Percentiles rank a stretch among this genome's conserved stretches.
Evolutionary conservation across 2,113 vertebrate species (phyloP).

Genomic region (Python bivittatus): DNA sequence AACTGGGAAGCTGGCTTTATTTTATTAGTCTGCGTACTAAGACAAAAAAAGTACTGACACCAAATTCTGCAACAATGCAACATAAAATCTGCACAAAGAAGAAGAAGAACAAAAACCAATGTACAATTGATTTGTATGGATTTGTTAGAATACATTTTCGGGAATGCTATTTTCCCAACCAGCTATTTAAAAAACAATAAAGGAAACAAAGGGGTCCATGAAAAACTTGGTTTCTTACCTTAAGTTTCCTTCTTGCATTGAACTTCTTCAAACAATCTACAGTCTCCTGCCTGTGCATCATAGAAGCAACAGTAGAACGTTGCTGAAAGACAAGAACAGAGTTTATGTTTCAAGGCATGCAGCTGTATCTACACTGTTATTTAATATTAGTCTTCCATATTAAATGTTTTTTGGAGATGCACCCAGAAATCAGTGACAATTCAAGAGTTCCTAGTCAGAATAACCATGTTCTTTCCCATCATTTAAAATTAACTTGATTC

Average conservation of each 20-base stretch:
- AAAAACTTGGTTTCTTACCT: slow-evolving; percentile 74
- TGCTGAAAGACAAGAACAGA: slow-evolving; percentile 76
- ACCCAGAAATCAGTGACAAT: neutral
- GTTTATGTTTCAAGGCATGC: neutral
- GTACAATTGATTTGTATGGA: neutral
- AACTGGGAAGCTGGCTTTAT: neutral
- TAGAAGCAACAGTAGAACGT: slow-evolving; percentile 97
- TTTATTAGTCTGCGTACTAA: neutral
- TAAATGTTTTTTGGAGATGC: neutral
- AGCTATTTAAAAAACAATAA: neutral
- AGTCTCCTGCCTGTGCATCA: slow-evolving; percentile 99
- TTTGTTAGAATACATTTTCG: neutral
- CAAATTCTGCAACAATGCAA: neutral
- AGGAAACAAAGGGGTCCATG: neutral
- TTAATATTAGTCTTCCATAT: neutral
- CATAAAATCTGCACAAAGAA: neutral
- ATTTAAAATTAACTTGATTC: neutral
- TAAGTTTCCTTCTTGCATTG: slow-evolving; percentile 94
- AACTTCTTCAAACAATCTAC: slow-evolving; percentile 99
- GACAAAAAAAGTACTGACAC: neutral
- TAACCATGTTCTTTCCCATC: neutral
- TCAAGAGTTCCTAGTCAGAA: neutral
- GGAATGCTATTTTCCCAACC: neutral
- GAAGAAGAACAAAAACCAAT: neutral
- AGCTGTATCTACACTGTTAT: neutral